Percentiles rank a stretch among this genome's conserved stretches.
phyloP scores from a whole-genome alignment of 1,140 invertebrate species.

The Philotrypesis tridentata region DNA sequence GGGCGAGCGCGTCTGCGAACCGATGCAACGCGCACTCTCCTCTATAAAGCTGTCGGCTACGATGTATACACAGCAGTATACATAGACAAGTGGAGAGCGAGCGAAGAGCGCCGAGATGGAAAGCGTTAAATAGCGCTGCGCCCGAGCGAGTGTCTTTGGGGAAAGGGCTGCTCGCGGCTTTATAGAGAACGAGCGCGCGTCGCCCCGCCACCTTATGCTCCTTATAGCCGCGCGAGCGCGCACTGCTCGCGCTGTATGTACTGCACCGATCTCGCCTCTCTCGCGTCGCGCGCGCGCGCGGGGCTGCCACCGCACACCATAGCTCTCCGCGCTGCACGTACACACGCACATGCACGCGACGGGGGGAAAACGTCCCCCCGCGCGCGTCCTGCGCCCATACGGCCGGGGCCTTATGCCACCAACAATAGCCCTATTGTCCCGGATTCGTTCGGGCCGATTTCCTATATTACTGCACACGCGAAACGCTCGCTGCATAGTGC shows the following conservation, averaged over 20 bases:
- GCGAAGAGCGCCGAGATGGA: not conserved
- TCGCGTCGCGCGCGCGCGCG: too few relatives aligned
- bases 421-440: slow-evolving; percentile 36
- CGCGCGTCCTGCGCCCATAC: too few relatives aligned
- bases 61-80: not conserved
- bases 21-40: too few relatives aligned
- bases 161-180: slow-evolving; percentile 43
- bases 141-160: slow-evolving; percentile 46
- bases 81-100: not conserved
- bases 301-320: too few relatives aligned
- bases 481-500: not conserved
- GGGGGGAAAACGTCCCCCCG: slow-evolving; percentile 30
- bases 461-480: not conserved
- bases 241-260: too few relatives aligned
- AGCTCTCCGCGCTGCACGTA: not conserved
- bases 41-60: not conserved
- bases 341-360: not conserved
- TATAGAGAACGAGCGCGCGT: slow-evolving; percentile 20
- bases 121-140: slow-evolving; percentile 16
- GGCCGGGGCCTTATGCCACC: not conserved
- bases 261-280: too few relatives aligned
- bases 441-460: slow-evolving; percentile 32
- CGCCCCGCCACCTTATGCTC: not conserved
- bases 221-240: too few relatives aligned
- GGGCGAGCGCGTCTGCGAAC: too few relatives aligned